Conservation (phyloP, 2,797 vertebrate genomes). For the Sebastes vulpes region DNA sequence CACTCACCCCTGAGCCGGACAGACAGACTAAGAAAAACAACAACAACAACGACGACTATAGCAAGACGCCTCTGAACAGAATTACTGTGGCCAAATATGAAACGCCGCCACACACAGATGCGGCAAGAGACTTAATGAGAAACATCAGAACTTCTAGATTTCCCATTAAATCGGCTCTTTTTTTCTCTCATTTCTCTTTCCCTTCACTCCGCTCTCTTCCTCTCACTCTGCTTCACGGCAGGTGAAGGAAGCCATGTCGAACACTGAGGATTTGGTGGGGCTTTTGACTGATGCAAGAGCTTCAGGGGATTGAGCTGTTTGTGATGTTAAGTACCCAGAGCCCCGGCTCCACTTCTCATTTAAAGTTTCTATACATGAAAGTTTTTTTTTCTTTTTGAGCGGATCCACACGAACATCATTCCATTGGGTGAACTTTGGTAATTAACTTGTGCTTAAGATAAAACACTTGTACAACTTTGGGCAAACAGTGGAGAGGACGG, state of each 20-base stretch:
- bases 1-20: not conserved
- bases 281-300: constrained; percentile 72
- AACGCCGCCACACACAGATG: not conserved
- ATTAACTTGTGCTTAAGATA: constrained; percentile 65
- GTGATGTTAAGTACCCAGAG: constrained; percentile 63
- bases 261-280: constrained; percentile 61
- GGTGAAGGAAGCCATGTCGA: constrained; percentile 66
- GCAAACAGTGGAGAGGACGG: constrained; percentile 26
- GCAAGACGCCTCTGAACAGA: constrained; percentile 1
- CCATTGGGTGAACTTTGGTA: constrained; percentile 53
- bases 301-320: constrained; percentile 73
- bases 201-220: not conserved
- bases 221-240: constrained; percentile 48
- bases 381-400: constrained; percentile 12
- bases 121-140: constrained; percentile 7
- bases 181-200: not conserved
- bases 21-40: not conserved
- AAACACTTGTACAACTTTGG: constrained; percentile 42
- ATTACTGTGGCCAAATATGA: constrained; percentile 8
- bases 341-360: constrained; percentile 53
- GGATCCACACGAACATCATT: constrained; percentile 24
- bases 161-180: not conserved
- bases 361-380: constrained; percentile 61
- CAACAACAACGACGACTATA: not conserved
- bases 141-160: constrained; percentile 17